Percentiles rank a stretch among this genome's conserved stretches.
phyloP scores from a whole-genome alignment of 2,113 vertebrate species.

The Oophaga pumilio region DNA sequence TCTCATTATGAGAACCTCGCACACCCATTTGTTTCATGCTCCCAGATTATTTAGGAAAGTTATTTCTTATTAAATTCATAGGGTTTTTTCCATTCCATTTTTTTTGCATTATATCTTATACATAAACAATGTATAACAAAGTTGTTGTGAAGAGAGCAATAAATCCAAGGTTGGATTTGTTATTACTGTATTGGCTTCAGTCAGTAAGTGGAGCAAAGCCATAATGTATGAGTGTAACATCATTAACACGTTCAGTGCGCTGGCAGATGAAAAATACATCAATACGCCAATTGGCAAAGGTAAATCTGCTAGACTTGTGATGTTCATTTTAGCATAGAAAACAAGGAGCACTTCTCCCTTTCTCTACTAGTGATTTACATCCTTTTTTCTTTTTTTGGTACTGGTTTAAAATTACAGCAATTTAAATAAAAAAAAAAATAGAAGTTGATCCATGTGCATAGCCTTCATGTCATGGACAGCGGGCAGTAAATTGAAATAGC shows the following conservation, averaged over 20 bases:
- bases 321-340: neutral
- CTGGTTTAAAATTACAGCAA: constrained; percentile 44
- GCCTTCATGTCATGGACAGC: constrained; percentile 31
- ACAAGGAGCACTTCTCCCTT: neutral
- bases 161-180: neutral
- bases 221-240: neutral
- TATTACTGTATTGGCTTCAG: neutral
- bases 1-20: neutral
- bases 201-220: neutral
- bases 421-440: constrained; percentile 30
- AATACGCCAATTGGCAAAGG: neutral
- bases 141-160: neutral
- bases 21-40: neutral
- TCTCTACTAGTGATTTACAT: constrained; percentile 37
- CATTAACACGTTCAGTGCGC: neutral
- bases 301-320: neutral
- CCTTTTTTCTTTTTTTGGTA: constrained; percentile 4
- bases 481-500: constrained; percentile 40
- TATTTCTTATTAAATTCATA: neutral
- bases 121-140: neutral
- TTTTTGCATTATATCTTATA: neutral
- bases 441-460: constrained; percentile 31
- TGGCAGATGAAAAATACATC: neutral
- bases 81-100: neutral
- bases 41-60: neutral